Evolutionary conservation across 2,113 vertebrate genomes (phyloP), one percentile per base, ranked within the genome.

Genomic region (Calonectris borealis): DNA sequence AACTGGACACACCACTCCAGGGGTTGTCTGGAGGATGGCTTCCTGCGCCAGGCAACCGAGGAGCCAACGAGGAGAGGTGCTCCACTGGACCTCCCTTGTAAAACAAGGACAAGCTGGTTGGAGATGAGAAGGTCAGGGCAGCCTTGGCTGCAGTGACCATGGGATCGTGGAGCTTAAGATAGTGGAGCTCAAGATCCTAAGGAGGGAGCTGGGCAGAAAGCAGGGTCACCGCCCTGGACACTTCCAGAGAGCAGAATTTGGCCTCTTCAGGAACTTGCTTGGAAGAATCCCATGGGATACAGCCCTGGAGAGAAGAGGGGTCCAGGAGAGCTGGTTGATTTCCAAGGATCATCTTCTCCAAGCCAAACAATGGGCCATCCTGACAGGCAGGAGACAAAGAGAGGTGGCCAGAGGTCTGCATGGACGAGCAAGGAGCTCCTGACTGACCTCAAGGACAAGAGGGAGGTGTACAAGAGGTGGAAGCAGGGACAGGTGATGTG

Each of bases 401-500:
- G 16, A 81, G 9, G 40, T 15, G 51, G 40, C 40, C 9, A 2
- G 65, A 49, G 54, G 13, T 49, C 54, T 11, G 34, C 34, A 19
- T 1, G 10, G 79, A 36, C 1, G 2, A 55, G 36, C n/a, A 19
- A 51, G 60, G 46, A 42, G 48, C 4, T 79, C 76, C 58, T 25
- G 29, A 11, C 27, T 13, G 18, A 65, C 42, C 79, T 58, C 13
- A 49, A 57, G 79, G 54, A 58, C 54, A 34, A 34, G 27, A 68
- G 16, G 26, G 79, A 69, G 9, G 3, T 1, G 13, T 36, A 38
- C 20, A 9, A 25, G 26, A 58, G 54, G 51, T 36, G 26, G 80
- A 49, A 21, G 44, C 22, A 1, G 3, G 29, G 44, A 38, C 6
- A 32, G 40, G 16, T 31, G 52, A 48, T 2, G 0, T 1, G 4